These are phyloP conservation scores for Didymodactylos carnosus DNA, from an alignment of 2,888 invertebrate genomes.

Conservation along the genomic window DNA sequence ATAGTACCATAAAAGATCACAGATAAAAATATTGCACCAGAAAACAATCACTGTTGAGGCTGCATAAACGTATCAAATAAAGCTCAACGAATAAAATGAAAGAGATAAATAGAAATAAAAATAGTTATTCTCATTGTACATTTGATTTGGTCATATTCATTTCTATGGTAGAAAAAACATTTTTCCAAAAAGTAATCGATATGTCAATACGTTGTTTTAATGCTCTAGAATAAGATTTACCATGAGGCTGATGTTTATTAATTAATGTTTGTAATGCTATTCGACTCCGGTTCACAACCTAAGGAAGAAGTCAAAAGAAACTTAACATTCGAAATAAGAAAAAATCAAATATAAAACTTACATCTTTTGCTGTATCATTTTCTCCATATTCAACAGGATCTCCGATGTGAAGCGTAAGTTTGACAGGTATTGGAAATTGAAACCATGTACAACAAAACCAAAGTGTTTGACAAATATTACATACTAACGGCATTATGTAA, in stretches of 20 bases:
- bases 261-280: background rate
- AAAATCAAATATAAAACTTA: background rate
- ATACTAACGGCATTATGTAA: background rate
- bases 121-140: no score
- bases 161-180: no score
- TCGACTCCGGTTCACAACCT: background rate
- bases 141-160: no score
- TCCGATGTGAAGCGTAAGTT: background rate
- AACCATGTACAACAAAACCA: background rate
- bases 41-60: no score
- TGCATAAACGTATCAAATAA: no score
- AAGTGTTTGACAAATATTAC: background rate
- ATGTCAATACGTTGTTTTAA: background rate
- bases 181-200: background rate
- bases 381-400: background rate
- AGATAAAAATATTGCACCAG: no score
- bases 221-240: background rate
- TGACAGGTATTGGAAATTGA: background rate
- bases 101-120: no score
- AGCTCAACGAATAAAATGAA: no score
- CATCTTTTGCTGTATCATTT: background rate
- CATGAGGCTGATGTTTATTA: background rate
- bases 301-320: background rate
- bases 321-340: background rate
- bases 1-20: no score